phyloP scores from a whole-genome alignment of 2,113 vertebrate genomes.

The Mesitornis unicolor region DNA sequence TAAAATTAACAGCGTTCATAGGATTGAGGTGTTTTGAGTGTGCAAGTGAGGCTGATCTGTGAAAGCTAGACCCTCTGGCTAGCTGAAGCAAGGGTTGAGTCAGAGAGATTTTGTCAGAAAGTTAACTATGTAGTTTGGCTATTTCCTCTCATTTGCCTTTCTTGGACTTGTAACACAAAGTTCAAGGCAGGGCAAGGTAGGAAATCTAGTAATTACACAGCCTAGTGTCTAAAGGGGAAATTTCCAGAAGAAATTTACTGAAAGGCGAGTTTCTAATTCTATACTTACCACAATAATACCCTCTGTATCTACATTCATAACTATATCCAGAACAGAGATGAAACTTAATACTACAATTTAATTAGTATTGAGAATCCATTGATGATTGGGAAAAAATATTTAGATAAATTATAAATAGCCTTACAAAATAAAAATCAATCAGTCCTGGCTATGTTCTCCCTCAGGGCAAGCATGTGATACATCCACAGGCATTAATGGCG shows the following conservation, averaged over 20 bases:
- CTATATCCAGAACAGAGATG: neutral
- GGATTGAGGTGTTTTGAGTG: neutral
- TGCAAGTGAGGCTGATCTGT: neutral
- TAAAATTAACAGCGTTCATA: neutral
- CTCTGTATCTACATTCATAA: neutral
- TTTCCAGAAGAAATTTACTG: neutral
- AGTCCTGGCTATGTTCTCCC: neutral
- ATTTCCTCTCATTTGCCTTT: neutral
- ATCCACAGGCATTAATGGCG: accelerated
- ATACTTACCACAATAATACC: neutral
- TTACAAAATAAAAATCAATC: neutral
- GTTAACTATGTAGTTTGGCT: neutral
- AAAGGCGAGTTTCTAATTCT: neutral
- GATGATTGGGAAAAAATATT: neutral
- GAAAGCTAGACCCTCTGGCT: neutral
- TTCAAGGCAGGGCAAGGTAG: neutral
- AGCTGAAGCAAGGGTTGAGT: neutral
- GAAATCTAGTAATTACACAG: neutral
- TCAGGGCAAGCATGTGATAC: neutral
- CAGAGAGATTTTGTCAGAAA: neutral
- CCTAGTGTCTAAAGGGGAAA: neutral
- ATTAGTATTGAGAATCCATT: neutral
- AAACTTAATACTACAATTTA: neutral
- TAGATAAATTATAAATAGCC: neutral
- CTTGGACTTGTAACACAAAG: neutral